Percentiles rank a stretch among this genome's conserved stretches.
These are phyloP conservation scores for Cerastoderma edule DNA, from an alignment of 2,888 invertebrate genomes.

Conservation along the genomic window DNA sequence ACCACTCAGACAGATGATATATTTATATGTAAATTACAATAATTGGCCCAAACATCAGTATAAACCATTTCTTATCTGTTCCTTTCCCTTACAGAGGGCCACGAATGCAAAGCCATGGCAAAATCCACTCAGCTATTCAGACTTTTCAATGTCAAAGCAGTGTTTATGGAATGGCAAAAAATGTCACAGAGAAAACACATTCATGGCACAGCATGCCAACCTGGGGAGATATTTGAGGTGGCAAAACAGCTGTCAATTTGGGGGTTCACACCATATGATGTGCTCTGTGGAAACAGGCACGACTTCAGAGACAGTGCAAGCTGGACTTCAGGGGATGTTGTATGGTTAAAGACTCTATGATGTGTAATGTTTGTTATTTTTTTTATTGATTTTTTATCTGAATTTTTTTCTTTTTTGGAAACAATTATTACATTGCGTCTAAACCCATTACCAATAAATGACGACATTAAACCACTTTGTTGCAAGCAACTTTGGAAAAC, in stretches of 20 bases:
- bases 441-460: no score
- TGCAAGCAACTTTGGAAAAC: no score
- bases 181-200: constrained; percentile 69
- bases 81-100: constrained; percentile 72
- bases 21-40: no score
- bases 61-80: not conserved
- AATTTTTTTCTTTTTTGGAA: no score
- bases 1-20: no score
- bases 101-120: constrained; percentile 75
- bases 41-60: not conserved
- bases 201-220: constrained; percentile 63
- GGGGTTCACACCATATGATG: constrained; percentile 67
- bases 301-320: constrained; percentile 49
- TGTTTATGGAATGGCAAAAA: constrained; percentile 79
- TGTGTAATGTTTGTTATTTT: no score
- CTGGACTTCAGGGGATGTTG: constrained; percentile 71
- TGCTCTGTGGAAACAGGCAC: constrained; percentile 55
- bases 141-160: constrained; percentile 69
- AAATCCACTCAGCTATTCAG: constrained; percentile 63
- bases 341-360: no score
- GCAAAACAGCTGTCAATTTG: constrained; percentile 49
- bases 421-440: no score
- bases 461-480: no score
- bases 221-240: constrained; percentile 54
- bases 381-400: no score